Conservation (phyloP, 2,113 vertebrate species). For the Poeciliopsis prolifica region DNA sequence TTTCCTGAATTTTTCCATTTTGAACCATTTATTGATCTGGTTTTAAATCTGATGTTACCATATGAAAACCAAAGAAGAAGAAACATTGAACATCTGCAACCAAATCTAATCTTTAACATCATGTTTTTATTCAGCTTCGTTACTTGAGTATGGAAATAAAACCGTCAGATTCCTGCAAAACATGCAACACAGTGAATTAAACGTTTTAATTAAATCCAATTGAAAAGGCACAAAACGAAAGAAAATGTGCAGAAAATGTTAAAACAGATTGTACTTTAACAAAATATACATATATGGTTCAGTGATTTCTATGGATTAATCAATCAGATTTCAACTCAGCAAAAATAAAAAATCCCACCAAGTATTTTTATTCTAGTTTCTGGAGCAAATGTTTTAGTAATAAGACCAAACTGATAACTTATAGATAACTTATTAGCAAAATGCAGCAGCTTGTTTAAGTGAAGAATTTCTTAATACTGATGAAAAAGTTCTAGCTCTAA, state of each 20-base stretch:
- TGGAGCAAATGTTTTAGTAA: too few relatives aligned
- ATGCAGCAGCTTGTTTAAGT: too few relatives aligned
- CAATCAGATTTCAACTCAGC: too few relatives aligned
- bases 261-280: neutral
- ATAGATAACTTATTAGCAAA: too few relatives aligned
- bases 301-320: too few relatives aligned
- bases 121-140: neutral
- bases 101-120: neutral
- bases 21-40: neutral
- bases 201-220: too few relatives aligned
- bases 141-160: neutral
- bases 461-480: too few relatives aligned
- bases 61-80: neutral
- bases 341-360: too few relatives aligned
- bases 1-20: neutral
- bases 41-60: neutral
- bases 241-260: neutral
- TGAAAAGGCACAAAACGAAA: constrained; percentile 2
- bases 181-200: neutral
- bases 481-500: too few relatives aligned
- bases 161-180: neutral
- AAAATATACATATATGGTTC: neutral
- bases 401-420: too few relatives aligned
- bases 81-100: neutral
- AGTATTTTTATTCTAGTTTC: too few relatives aligned